Evolutionary conservation across 2,797 vertebrate species (phyloP).

Genomic region (Lagothrix lagotricha): DNA sequence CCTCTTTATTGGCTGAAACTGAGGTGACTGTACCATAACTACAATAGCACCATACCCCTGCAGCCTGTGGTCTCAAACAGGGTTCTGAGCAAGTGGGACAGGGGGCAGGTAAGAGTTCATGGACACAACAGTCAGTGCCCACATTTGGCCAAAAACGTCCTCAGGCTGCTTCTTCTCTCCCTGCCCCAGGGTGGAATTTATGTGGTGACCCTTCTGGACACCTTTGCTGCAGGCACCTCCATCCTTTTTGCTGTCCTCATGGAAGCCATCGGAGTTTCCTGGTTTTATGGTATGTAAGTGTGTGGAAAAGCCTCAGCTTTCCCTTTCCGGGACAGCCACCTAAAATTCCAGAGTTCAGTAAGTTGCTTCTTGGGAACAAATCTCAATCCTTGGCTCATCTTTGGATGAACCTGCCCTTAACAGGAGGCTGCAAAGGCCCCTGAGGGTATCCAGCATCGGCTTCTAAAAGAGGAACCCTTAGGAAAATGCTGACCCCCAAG

Average conservation of each 20-base stretch:
- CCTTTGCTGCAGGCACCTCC: conserved; percentile 97
- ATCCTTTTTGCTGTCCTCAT: conserved; percentile 97
- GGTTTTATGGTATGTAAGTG: conserved; percentile 95
- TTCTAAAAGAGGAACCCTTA: neutral
- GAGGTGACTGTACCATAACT: neutral
- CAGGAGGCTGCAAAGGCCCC: neutral
- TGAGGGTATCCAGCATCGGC: fast-evolving
- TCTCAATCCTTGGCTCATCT: neutral
- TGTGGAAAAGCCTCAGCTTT: fast-evolving
- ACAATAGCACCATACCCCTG: fast-evolving
- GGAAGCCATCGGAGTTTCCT: conserved; percentile 98
- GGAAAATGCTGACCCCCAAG: neutral
- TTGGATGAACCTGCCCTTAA: neutral
- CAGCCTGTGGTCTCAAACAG: neutral
- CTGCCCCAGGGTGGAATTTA: conserved; percentile 95
- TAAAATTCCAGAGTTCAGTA: neutral
- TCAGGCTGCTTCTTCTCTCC: neutral
- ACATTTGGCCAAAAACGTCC: neutral
- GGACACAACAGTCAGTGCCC: fast-evolving
- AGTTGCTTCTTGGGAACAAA: neutral
- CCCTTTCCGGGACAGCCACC: neutral
- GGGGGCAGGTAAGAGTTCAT: neutral
- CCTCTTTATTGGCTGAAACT: neutral
- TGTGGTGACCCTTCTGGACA: conserved; percentile 95
- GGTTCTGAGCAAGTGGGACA: neutral